Percentiles rank a stretch among this genome's conserved stretches.
These are phyloP conservation scores for Pseudochirops cupreus DNA, from an alignment of 2,797 vertebrate species.

Conservation along the genomic window DNA sequence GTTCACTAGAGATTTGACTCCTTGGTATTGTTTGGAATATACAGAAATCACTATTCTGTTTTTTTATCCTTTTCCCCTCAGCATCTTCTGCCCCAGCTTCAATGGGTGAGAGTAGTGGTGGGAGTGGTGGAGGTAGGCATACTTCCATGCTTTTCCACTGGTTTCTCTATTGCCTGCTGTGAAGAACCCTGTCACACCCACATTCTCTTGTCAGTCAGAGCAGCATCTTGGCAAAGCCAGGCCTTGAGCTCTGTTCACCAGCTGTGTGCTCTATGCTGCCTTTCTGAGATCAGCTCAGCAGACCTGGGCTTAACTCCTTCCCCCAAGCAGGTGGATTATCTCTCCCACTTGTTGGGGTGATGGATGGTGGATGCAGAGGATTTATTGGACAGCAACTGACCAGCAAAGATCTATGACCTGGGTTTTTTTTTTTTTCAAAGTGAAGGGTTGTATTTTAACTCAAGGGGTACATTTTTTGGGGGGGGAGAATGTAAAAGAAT, in stretches of 20 bases:
- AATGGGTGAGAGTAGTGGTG: neutral
- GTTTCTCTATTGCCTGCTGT: neutral
- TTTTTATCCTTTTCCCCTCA: neutral
- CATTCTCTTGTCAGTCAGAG: neutral
- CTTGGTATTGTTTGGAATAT: neutral
- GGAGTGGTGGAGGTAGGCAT: neutral
- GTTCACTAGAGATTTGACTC: neutral
- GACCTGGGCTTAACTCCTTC: neutral
- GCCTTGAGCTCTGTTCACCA: neutral
- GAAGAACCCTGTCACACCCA: neutral
- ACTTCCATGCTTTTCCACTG: neutral
- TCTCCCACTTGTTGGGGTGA: neutral
- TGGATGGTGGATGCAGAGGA: neutral
- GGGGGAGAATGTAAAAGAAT: neutral
- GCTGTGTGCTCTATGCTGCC: neutral
- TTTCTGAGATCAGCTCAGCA: slow-evolving; percentile 12
- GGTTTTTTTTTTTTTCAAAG: slow-evolving; percentile 1
- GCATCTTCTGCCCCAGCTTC: neutral
- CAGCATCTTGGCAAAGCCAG: slow-evolving; percentile 24
- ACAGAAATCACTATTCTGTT: neutral
- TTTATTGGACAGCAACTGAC: neutral
- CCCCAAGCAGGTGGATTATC: neutral
- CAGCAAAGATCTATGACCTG: slow-evolving; percentile 36
- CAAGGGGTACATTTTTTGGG: neutral
- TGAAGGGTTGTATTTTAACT: slow-evolving; percentile 43